Evolutionary conservation across 2,888 invertebrate species (phyloP).

Genomic region (Lypha dubia): DNA sequence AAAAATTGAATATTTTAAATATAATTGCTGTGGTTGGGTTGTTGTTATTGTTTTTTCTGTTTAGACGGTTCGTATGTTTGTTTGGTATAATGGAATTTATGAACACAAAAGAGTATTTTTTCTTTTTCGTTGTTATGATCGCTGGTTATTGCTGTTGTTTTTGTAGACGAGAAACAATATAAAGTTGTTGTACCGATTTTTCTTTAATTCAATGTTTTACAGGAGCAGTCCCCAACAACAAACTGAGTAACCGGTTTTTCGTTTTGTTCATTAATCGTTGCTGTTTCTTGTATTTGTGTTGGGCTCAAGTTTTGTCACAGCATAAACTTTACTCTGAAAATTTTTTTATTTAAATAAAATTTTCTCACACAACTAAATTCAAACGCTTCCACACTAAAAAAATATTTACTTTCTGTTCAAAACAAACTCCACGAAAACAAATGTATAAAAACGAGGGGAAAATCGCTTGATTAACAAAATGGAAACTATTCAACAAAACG

Average conservation of each 20-base stretch:
- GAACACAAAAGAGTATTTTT: slow-evolving; percentile 53
- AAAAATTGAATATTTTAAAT: slow-evolving; percentile 51
- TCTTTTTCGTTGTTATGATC: slow-evolving; percentile 62
- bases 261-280: slow-evolving; percentile 44
- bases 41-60: slow-evolving; percentile 20
- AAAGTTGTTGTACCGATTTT: slow-evolving; percentile 45
- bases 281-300: slow-evolving; percentile 4
- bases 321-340: slow-evolving; percentile 32
- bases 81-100: slow-evolving; percentile 74
- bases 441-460: background rate
- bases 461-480: slow-evolving; percentile 37
- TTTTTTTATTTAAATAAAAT: slow-evolving; percentile 13
- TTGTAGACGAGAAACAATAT: slow-evolving; percentile 37
- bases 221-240: slow-evolving; percentile 49
- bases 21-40: slow-evolving; percentile 42
- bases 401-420: slow-evolving; percentile 32
- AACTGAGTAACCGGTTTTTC: slow-evolving; percentile 64
- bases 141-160: slow-evolving; percentile 46
- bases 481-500: slow-evolving; percentile 45
- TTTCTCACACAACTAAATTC: slow-evolving; percentile 3
- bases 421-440: slow-evolving; percentile 28
- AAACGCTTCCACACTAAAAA: background rate
- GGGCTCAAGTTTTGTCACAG: background rate
- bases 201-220: slow-evolving; percentile 53
- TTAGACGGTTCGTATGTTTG: slow-evolving; percentile 55